phyloP scores from a whole-genome alignment of 1,140 invertebrate genomes.

The Pogonomyrmex californicus region DNA sequence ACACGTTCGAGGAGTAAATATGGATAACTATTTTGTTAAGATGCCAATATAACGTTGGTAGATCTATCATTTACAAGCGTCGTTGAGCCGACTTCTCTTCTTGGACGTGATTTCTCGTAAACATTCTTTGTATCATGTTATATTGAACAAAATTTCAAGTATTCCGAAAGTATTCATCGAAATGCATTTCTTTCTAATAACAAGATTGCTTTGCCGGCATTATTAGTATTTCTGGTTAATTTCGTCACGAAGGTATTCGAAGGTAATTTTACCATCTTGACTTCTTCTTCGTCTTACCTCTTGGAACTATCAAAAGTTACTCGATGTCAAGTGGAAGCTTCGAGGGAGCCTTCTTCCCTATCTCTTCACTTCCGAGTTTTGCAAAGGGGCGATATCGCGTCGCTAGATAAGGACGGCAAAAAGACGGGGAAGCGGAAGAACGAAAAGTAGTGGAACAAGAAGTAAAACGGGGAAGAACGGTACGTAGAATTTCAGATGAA shows the following conservation, averaged over 20 bases:
- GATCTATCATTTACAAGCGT: constrained; percentile 64
- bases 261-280: constrained; percentile 59
- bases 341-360: constrained; percentile 52
- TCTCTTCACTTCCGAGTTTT: constrained; percentile 65
- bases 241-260: constrained; percentile 54
- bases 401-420: constrained; percentile 37
- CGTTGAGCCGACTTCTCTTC: constrained; percentile 28
- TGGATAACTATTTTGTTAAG: constrained; percentile 65
- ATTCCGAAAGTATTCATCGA: not conserved
- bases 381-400: constrained; percentile 62
- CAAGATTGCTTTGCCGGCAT: not conserved
- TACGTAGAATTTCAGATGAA: constrained; percentile 58
- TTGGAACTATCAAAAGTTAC: constrained; percentile 64
- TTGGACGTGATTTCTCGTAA: constrained; percentile 4
- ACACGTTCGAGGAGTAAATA: constrained; percentile 42
- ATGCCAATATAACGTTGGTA: constrained; percentile 73
- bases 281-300: constrained; percentile 48
- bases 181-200: constrained; percentile 26
- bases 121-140: not conserved
- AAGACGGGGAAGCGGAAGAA: constrained; percentile 41
- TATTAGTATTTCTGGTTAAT: constrained; percentile 19
- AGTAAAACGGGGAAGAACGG: constrained; percentile 44
- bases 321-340: constrained; percentile 62
- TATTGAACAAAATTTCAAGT: not conserved
- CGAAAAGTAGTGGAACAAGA: constrained; percentile 61